Percentiles rank a stretch among this genome's conserved stretches.
Conservation (phyloP, 2,113 vertebrate species). For the Myrmecobius fasciatus region DNA sequence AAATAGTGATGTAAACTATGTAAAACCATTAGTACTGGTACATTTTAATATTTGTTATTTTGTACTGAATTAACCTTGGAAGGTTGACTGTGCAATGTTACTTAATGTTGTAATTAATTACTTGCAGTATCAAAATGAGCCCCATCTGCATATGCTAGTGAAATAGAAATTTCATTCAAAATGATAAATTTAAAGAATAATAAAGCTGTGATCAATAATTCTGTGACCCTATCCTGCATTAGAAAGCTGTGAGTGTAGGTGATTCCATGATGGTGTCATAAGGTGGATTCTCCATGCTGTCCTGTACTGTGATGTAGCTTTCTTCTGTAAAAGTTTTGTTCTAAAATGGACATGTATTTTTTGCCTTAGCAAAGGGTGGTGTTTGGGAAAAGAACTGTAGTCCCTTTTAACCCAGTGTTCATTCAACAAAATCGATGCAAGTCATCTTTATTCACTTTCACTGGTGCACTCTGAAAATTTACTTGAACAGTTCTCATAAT, state of each 20-base stretch:
- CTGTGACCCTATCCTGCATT: slow-evolving; percentile 75
- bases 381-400: slow-evolving; percentile 82
- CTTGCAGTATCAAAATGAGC: slow-evolving; percentile 86
- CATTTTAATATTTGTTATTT: slow-evolving; percentile 89
- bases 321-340: slow-evolving; percentile 87
- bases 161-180: slow-evolving; percentile 81
- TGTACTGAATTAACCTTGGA: slow-evolving; percentile 88
- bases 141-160: slow-evolving; percentile 85
- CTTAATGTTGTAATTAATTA: slow-evolving; percentile 89
- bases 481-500: slow-evolving; percentile 91
- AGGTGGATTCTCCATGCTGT: slow-evolving; percentile 83
- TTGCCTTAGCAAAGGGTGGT: slow-evolving; percentile 88
- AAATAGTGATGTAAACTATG: slow-evolving; percentile 84
- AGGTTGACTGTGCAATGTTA: slow-evolving; percentile 91
- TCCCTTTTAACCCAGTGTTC: slow-evolving; percentile 83
- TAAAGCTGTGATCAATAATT: slow-evolving; percentile 82
- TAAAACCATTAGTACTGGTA: slow-evolving; percentile 90
- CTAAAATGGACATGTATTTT: slow-evolving; percentile 85
- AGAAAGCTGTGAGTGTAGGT: slow-evolving; percentile 79
- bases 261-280: slow-evolving; percentile 79
- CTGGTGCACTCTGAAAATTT: slow-evolving; percentile 93
- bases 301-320: slow-evolving; percentile 86
- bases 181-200: slow-evolving; percentile 78
- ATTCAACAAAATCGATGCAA: slow-evolving; percentile 84
- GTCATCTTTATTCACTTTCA: slow-evolving; percentile 86